phyloP scores from a whole-genome alignment of 2,797 vertebrate genomes.

The Myiotriccus ornatus region DNA sequence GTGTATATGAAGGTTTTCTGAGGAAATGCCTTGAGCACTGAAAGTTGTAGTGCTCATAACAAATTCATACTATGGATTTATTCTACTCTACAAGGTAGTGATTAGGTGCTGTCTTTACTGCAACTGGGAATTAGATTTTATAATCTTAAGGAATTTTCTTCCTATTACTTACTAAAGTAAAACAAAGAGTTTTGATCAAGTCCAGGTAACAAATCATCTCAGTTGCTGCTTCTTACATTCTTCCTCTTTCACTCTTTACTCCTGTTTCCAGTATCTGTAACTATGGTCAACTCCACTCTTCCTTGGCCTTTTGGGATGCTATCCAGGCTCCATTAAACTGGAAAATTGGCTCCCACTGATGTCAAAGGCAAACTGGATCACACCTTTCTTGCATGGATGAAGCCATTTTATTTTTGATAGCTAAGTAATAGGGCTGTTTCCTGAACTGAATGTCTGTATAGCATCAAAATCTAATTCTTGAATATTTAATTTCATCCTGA shows the following conservation, averaged over 20 bases:
- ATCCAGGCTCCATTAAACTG: neutral
- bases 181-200: neutral
- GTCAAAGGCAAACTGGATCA: neutral
- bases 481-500: neutral
- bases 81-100: neutral
- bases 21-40: neutral
- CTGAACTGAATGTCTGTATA: neutral
- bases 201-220: neutral
- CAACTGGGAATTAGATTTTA: slow-evolving; percentile 7
- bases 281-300: neutral
- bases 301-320: neutral
- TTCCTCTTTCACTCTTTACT: neutral
- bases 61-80: neutral
- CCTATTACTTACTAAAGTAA: neutral
- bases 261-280: neutral
- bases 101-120: neutral
- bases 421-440: neutral
- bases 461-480: neutral
- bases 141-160: neutral
- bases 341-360: neutral
- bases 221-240: neutral
- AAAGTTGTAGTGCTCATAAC: neutral
- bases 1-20: neutral
- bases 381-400: neutral
- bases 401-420: neutral